Evolutionary conservation across 92 coral and sea anemone species (phyloP).

Genomic region (Umimayanthus chanpuru): DNA sequence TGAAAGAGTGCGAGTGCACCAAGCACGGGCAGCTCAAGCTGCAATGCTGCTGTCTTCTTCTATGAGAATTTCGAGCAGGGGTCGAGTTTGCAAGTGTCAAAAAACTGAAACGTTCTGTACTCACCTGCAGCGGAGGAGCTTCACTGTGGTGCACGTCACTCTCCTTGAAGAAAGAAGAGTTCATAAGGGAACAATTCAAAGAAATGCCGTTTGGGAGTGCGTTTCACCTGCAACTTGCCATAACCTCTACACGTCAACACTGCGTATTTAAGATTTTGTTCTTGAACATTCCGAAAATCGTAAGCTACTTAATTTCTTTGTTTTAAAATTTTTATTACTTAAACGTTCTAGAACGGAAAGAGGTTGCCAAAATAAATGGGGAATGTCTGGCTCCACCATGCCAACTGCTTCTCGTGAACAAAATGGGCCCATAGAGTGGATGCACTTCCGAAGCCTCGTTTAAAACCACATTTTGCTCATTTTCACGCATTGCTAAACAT

Average conservation of each 20-base stretch:
- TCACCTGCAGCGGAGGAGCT: slow-evolving; percentile 89
- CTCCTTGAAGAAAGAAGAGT: slow-evolving; percentile 67
- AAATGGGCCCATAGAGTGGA: too few species aligned
- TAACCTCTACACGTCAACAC: too few species aligned
- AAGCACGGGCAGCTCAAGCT: not conserved
- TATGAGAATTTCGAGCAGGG: not conserved
- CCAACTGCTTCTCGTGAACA: not conserved
- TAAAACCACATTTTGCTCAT: too few species aligned
- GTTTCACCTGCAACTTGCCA: not conserved
- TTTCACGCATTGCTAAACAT: too few species aligned
- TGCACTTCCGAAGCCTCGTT: too few species aligned
- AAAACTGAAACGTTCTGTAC: not conserved
- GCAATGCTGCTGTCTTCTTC: not conserved
- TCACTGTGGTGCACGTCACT: slow-evolving; percentile 95
- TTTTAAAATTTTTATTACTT: too few species aligned
- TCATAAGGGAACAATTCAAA: not conserved
- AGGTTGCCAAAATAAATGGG: too few species aligned
- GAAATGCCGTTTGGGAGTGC: not conserved
- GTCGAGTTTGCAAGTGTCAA: not conserved
- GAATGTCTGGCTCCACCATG: too few species aligned
- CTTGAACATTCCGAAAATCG: too few species aligned
- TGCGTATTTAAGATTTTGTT: too few species aligned
- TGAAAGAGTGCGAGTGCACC: not conserved
- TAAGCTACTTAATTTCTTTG: too few species aligned
- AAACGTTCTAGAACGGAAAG: too few species aligned